A percentile compares a stretch with the other conserved stretches of the same genome.
Evolutionary conservation across 2,797 vertebrate genomes (phyloP).

Genomic region (Lacerta viridis): DNA sequence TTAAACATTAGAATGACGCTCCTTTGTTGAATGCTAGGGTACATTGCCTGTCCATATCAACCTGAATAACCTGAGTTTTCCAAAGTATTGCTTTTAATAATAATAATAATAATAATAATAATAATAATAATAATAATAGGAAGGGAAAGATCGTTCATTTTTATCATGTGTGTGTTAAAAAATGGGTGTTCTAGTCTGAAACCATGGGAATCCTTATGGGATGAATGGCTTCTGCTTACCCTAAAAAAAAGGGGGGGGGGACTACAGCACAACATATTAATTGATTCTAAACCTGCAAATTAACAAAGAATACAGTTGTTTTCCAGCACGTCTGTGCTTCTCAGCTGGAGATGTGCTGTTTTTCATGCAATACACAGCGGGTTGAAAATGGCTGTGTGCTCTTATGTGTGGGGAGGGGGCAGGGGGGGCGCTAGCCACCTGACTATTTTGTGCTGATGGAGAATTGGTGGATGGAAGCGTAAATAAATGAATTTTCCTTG

Average conservation of each 20-base stretch:
- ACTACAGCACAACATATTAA: slow-evolving; percentile 45
- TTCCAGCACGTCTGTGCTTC: slow-evolving; percentile 25
- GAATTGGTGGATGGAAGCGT: slow-evolving; percentile 25
- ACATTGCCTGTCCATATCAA: slow-evolving; percentile 55
- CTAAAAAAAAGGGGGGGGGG: slow-evolving; percentile 19
- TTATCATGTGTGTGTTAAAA: slow-evolving; percentile 26
- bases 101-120: too few relatives aligned
- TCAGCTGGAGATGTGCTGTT: background rate
- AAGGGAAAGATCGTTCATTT: slow-evolving; percentile 46
- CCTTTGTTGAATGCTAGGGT: slow-evolving; percentile 48
- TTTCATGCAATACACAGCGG: slow-evolving; percentile 29
- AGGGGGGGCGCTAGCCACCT: background rate
- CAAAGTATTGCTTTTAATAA: slow-evolving; percentile 50
- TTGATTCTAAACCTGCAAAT: slow-evolving; percentile 41
- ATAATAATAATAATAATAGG: slow-evolving; percentile 14
- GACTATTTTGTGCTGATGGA: slow-evolving; percentile 5
- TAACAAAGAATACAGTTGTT: slow-evolving; percentile 47
- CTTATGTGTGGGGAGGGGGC: slow-evolving; percentile 15
- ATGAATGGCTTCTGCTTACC: slow-evolving; percentile 37
- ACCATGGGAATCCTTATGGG: slow-evolving; percentile 29
- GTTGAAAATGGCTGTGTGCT: slow-evolving; percentile 36
- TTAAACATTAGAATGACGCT: slow-evolving; percentile 53
- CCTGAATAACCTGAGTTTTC: slow-evolving; percentile 29
- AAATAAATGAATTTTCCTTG: slow-evolving; percentile 59
- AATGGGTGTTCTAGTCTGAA: background rate